These are phyloP conservation scores for Rambutsinella grinnellia DNA, from an alignment of 2,888 invertebrate genomes.

Conservation along the genomic window DNA sequence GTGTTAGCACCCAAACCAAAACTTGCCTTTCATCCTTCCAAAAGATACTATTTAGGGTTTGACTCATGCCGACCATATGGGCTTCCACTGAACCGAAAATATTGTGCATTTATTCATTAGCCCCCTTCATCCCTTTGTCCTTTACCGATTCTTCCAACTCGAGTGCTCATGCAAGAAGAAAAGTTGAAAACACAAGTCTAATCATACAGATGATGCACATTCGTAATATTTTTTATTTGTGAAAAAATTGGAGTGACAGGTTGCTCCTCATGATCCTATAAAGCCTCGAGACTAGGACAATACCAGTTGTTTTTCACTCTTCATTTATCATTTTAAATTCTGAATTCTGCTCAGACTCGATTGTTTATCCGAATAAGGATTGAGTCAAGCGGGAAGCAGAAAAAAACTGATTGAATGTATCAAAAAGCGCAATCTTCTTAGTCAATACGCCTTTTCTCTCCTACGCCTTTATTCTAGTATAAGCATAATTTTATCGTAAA, in stretches of 20 bases:
- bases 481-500: constrained; percentile 18
- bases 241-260: constrained; percentile 32
- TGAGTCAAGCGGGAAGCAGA: constrained; percentile 20
- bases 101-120: constrained; percentile 46
- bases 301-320: constrained; percentile 33
- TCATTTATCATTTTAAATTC: constrained; percentile 43
- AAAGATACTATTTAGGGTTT: constrained; percentile 42
- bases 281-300: too few species aligned
- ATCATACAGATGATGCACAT: not conserved
- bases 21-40: constrained; percentile 23
- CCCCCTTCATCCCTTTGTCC: constrained; percentile 25
- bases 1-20: constrained; percentile 30
- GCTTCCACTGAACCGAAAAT: constrained; percentile 41
- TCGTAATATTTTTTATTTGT: not conserved
- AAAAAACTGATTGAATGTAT: constrained; percentile 16
- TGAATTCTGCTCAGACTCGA: too few species aligned
- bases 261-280: constrained; percentile 25
- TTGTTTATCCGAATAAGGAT: not conserved
- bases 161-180: too few species aligned
- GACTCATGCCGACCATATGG: constrained; percentile 49
- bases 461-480: constrained; percentile 15
- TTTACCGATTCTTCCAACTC: constrained; percentile 24
- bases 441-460: constrained; percentile 11
- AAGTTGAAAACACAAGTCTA: too few species aligned
- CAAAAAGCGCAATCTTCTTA: constrained; percentile 31